phyloP scores from a whole-genome alignment of 2,888 invertebrate genomes.

The Carpatolechia fugitivella region DNA sequence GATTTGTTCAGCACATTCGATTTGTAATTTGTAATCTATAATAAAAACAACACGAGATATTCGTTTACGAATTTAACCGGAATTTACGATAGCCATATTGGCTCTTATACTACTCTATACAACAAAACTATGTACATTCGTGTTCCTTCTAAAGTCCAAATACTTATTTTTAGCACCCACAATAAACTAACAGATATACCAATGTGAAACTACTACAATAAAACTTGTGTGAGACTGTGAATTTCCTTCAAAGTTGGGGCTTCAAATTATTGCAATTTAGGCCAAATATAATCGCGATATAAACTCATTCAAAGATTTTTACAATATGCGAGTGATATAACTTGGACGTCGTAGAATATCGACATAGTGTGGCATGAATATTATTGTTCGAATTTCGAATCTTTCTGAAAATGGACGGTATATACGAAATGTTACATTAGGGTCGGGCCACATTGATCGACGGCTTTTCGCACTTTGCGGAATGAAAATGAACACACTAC shows the following conservation, averaged over 20 bases:
- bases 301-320: background rate
- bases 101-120: slow-evolving; percentile 48
- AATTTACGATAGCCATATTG: slow-evolving; percentile 14
- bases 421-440: background rate
- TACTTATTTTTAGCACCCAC: slow-evolving; percentile 61
- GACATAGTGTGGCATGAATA: background rate
- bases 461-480: no score
- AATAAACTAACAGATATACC: slow-evolving; percentile 40
- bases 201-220: slow-evolving; percentile 4
- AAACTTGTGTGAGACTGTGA: slow-evolving; percentile 1
- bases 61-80: slow-evolving; percentile 49
- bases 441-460: no score
- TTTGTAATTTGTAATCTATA: background rate
- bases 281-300: background rate
- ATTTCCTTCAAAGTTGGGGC: background rate
- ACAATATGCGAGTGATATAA: background rate
- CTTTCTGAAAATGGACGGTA: slow-evolving; percentile 16
- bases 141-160: slow-evolving; percentile 40
- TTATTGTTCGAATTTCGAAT: background rate
- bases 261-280: slow-evolving; percentile 5
- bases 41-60: slow-evolving; percentile 24
- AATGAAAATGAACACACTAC: no score
- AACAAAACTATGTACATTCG: slow-evolving; percentile 54
- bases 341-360: background rate
- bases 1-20: background rate